Percentiles rank a stretch among this genome's conserved stretches.
Conservation (phyloP, 1,140 invertebrate genomes). For the Danaus melanippus region DNA sequence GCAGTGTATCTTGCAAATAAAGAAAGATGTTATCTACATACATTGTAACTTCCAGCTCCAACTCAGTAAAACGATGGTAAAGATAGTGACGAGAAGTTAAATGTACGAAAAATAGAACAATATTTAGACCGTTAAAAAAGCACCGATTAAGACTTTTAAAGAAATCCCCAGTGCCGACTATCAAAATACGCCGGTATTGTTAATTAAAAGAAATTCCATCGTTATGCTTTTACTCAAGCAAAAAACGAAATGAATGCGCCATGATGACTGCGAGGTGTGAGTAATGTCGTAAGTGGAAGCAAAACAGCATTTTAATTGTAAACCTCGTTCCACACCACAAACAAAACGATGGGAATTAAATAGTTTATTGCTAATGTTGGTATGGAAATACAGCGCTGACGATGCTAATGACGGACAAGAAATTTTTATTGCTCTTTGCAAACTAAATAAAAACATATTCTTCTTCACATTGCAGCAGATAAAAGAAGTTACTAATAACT, state of each 20-base stretch:
- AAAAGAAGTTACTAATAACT: conserved; percentile 15
- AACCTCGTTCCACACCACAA: conserved; percentile 38
- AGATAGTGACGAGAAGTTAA: too few species aligned
- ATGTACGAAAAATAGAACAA: too few species aligned
- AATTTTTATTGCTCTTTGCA: conserved; percentile 27
- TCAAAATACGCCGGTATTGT: conserved; percentile 42
- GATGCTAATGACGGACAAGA: conserved; percentile 26
- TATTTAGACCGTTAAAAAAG: conserved; percentile 16
- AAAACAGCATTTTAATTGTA: conserved; percentile 54
- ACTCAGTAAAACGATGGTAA: too few species aligned
- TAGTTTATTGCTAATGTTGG: conserved; percentile 27
- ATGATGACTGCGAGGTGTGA: conserved; percentile 52
- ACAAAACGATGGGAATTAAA: conserved; percentile 48
- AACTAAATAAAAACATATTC: conserved; percentile 13
- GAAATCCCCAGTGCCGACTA: conserved; percentile 26
- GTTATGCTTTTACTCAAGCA: conserved; percentile 44
- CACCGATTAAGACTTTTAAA: conserved; percentile 26
- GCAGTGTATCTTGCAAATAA: too few species aligned
- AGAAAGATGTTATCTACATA: too few species aligned
- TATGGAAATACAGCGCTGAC: conserved; percentile 24
- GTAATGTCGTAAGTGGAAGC: conserved; percentile 50
- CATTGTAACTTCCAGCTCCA: too few species aligned
- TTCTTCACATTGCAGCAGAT: conserved; percentile 17
- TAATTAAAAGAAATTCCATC: conserved; percentile 63
- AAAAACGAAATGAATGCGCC: conserved; percentile 48